Conservation (phyloP, 2,888 invertebrate species). For the Drosophila mulleri region DNA sequence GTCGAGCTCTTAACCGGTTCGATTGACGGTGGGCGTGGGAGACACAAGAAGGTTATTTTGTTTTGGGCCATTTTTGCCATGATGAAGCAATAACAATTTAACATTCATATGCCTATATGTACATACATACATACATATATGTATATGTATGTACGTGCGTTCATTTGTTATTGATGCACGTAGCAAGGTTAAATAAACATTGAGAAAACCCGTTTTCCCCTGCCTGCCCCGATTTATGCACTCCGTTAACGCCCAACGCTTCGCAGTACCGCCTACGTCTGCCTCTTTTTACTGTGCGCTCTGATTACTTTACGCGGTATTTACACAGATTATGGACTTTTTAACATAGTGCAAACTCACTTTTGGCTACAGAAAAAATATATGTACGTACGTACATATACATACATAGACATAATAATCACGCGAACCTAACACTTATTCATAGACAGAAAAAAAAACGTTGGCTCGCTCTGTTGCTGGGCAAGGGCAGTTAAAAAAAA, state of each 20-base stretch:
- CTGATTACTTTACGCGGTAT: conserved; percentile 46
- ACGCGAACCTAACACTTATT: conserved; percentile 39
- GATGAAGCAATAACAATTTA: conserved; percentile 10
- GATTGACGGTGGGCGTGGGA: conserved; percentile 35
- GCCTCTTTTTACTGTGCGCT: conserved; percentile 27
- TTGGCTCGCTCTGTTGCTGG: conserved; percentile 20
- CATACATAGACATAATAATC: neutral
- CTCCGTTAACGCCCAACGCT: conserved; percentile 19
- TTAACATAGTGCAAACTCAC: conserved; percentile 56
- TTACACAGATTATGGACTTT: conserved; percentile 45
- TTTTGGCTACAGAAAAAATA: conserved; percentile 43
- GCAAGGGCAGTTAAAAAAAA: neutral
- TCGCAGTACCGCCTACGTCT: conserved; percentile 34
- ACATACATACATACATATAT: neutral
- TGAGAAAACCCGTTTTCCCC: conserved; percentile 51
- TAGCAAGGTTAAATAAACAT: conserved; percentile 63
- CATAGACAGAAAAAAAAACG: conserved; percentile 1
- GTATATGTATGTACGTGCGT: conserved; percentile 32
- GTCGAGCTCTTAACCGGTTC: conserved; percentile 40
- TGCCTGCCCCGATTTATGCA: conserved; percentile 9
- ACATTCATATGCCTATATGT: conserved; percentile 26
- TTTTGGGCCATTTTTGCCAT: conserved; percentile 18
- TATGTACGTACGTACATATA: neutral
- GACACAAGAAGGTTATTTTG: conserved; percentile 9
- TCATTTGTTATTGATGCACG: conserved; percentile 60